Conservation (phyloP, 2,888 invertebrate species). For the Brachyptera putata region DNA sequence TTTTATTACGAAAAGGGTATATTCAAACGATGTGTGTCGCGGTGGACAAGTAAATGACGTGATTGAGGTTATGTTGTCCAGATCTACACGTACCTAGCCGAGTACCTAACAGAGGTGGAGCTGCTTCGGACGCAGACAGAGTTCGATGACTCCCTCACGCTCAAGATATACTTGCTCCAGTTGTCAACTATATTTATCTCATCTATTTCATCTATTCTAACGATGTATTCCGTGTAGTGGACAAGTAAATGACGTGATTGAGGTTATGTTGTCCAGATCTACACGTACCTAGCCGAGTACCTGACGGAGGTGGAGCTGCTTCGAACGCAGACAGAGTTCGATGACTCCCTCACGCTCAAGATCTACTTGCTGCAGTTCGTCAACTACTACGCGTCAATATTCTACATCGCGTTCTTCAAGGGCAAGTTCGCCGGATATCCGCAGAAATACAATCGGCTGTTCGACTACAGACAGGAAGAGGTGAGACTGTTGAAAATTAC, state of each 20-base stretch:
- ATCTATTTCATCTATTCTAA: slow-evolving; percentile 93
- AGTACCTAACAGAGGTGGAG: slow-evolving; percentile 85
- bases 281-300: slow-evolving; percentile 75
- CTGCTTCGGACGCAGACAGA: slow-evolving; percentile 86
- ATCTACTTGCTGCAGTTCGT: slow-evolving; percentile 94
- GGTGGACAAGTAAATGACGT: no score
- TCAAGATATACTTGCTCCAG: slow-evolving; percentile 91
- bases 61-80: no score
- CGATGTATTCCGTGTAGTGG: slow-evolving; percentile 74
- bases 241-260: slow-evolving; percentile 87
- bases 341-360: slow-evolving; percentile 90
- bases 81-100: slow-evolving; percentile 74
- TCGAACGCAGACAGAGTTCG: slow-evolving; percentile 91
- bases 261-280: slow-evolving; percentile 61
- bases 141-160: slow-evolving; percentile 89
- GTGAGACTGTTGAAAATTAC: slow-evolving; percentile 48
- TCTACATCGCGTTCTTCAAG: slow-evolving; percentile 91
- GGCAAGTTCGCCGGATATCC: slow-evolving; percentile 84
- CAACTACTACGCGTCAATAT: slow-evolving; percentile 94
- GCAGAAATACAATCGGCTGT: slow-evolving; percentile 67
- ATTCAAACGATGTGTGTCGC: no score
- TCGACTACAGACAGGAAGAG: slow-evolving; percentile 80
- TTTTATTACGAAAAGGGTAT: no score
- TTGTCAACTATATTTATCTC: slow-evolving; percentile 97
- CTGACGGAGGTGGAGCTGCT: slow-evolving; percentile 83